Evolutionary conservation across 1,140 invertebrate species (phyloP), one percentile per base, ranked within the genome.

Genomic region (Temnothorax curvispinosus): DNA sequence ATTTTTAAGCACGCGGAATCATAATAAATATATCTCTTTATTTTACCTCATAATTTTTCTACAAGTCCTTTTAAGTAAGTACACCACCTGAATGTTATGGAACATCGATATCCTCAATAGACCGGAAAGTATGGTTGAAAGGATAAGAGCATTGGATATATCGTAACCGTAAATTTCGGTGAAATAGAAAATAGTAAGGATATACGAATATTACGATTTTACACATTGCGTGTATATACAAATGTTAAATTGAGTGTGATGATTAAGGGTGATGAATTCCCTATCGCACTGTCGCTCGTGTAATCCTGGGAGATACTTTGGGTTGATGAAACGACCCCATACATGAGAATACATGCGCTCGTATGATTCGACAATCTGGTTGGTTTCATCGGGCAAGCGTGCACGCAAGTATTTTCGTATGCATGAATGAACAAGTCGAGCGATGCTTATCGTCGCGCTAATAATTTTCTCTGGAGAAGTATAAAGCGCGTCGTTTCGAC

Each of bases 321-420:
- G 7, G 18, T 44, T 72, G 52, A 72, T 3, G 32, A 44, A 47
- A 13, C 13, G 62, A 77, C n/a, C 7, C 7, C 27, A 13, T 13
- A 64, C 5, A 47, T 35, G 9, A 13, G 9, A 35, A 35, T 11
- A 35, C 65, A 38, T 15, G 67, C 41, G 18, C 32, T 47, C 65
- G 41, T 35, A 35, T 72, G 72, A 74, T 50, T 47, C 9, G 13
- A 60, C 52, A 74, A 60, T 82, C 67, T 60, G 41, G 35, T 27
- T 72, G 18, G 38, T 58, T 47, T n/a, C 50, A 32, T 47, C 52
- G 4, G 13, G 15, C 52, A 5, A 11, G 41, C 0, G 27, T 71
- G 67, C 7, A 74, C 27, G 21, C 47, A 27, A 18, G 11, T 71
- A 58, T 56, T 81, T 81, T 44, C 38, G 54, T 81, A 71, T 81